Percentiles rank a stretch among this genome's conserved stretches.
These are phyloP conservation scores for Meleagris gallopavo DNA, from an alignment of 2,113 vertebrate species.

Conservation along the genomic window DNA sequence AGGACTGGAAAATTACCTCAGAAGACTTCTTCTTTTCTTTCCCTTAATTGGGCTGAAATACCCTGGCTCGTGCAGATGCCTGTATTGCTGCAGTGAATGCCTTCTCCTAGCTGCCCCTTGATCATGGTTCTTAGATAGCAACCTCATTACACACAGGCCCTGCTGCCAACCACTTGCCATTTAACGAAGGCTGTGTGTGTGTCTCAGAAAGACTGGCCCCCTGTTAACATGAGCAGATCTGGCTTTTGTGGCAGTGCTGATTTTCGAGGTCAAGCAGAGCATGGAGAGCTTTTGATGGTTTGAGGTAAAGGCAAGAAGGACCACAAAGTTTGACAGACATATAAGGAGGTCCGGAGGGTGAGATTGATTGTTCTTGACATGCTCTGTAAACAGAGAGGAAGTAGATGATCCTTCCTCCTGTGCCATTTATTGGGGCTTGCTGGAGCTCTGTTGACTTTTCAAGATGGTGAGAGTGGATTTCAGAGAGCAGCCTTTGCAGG, in stretches of 20 bases:
- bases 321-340: not conserved
- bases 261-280: not conserved
- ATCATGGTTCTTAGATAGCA: not conserved
- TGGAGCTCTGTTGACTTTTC: not conserved
- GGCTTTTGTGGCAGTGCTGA: not conserved
- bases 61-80: not conserved
- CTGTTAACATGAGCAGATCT: not conserved
- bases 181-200: not conserved
- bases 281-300: not conserved
- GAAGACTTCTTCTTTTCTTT: conserved; percentile 23
- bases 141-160: not conserved
- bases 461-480: not conserved
- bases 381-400: not conserved
- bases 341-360: not conserved
- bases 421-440: not conserved
- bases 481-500: not conserved
- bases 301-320: not conserved
- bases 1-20: conserved; percentile 27
- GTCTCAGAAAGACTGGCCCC: not conserved
- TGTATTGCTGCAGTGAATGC: not conserved
- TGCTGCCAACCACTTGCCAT: conserved; percentile 32
- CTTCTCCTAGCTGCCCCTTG: not conserved
- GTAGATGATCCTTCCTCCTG: not conserved
- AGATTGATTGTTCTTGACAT: not conserved
- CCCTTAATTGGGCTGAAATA: conserved; percentile 53